phyloP scores from a whole-genome alignment of 2,113 vertebrate species.

The Aspidoscelis tigris region DNA sequence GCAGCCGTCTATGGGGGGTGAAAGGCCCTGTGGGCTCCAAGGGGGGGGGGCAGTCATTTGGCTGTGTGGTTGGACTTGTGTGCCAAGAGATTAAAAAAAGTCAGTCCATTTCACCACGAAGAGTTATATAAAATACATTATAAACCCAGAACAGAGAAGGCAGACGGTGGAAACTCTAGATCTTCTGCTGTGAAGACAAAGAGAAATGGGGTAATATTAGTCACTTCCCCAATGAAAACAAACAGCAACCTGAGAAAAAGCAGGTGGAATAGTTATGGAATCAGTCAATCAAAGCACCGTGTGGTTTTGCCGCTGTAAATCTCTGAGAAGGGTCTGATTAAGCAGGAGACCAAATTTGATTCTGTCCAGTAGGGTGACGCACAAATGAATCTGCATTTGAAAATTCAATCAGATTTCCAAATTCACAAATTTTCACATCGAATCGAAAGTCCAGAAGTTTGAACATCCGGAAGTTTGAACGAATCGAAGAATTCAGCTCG shows the following conservation, averaged over 20 bases:
- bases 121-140: constrained; percentile 68
- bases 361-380: not conserved
- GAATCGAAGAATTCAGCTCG: too few relatives aligned
- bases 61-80: constrained; percentile 80
- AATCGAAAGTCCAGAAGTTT: too few relatives aligned
- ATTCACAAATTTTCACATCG: too few relatives aligned
- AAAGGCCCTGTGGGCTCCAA: constrained; percentile 9
- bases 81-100: constrained; percentile 72
- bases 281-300: constrained; percentile 15
- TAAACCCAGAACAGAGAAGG: constrained; percentile 68
- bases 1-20: constrained; percentile 28
- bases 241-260: not conserved
- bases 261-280: not conserved
- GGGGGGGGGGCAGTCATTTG: constrained; percentile 51
- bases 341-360: constrained; percentile 47
- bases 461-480: too few relatives aligned
- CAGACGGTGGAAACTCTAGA: constrained; percentile 68
- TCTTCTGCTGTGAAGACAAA: constrained; percentile 79
- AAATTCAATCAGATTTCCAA: too few relatives aligned
- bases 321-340: constrained; percentile 39
- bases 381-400: too few relatives aligned
- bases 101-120: constrained; percentile 77
- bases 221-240: not conserved
- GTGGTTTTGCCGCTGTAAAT: constrained; percentile 1
- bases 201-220: constrained; percentile 4